phyloP scores from a whole-genome alignment of 2,888 invertebrate species.

The Troglohyphantes excavatus region DNA sequence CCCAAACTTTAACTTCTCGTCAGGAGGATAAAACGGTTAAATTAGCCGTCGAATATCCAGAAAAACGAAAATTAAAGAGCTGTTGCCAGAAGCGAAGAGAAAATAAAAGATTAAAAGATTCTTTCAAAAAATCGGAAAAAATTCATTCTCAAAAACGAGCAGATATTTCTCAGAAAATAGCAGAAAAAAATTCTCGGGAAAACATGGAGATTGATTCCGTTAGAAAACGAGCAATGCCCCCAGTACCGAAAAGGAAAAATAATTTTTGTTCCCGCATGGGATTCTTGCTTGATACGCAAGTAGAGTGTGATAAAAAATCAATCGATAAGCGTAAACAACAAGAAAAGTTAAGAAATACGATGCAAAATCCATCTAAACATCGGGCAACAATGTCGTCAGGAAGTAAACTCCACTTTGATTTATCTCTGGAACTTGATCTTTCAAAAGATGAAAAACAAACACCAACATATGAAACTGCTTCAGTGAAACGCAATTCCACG shows the following conservation, averaged over 20 bases:
- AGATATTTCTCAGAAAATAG: not conserved
- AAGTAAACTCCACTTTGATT: not conserved
- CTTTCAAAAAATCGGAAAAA: not conserved
- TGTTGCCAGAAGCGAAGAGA: not conserved
- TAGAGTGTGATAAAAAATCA: not conserved
- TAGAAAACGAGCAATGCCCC: not conserved
- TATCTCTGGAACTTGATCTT: not conserved
- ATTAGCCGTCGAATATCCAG: not conserved
- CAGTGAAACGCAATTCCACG: not conserved
- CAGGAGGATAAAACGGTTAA: too few species aligned
- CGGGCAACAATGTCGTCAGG: not conserved
- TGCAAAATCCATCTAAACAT: not conserved
- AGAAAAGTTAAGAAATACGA: not conserved
- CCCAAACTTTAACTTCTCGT: not conserved
- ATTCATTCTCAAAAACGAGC: not conserved
- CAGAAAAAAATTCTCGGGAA: not conserved
- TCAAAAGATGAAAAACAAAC: not conserved
- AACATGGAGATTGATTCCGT: not conserved
- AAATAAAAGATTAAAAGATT: not conserved
- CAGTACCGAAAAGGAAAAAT: not conserved
- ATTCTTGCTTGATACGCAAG: not conserved
- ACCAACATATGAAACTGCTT: not conserved
- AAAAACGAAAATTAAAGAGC: not conserved
- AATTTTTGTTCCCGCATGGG: conserved; percentile 12
- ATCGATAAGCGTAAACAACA: not conserved